Conservation (phyloP, 2,113 vertebrate genomes). For the Anarrhichthys ocellatus region DNA sequence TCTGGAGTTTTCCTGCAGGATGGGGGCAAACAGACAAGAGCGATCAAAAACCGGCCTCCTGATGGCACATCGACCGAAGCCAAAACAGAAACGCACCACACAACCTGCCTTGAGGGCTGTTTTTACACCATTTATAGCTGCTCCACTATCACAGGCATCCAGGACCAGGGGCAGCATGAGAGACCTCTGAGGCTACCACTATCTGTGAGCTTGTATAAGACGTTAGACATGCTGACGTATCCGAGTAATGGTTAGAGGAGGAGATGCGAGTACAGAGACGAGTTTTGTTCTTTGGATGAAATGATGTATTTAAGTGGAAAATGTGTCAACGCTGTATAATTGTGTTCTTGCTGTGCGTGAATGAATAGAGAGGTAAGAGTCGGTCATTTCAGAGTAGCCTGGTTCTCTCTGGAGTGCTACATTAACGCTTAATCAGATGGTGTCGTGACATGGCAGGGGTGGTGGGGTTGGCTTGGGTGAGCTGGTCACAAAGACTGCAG, state of each 20-base stretch:
- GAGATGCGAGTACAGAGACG: background rate
- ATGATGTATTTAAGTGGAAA: constrained; percentile 12
- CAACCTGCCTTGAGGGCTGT: constrained; percentile 31
- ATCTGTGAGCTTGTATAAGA: constrained; percentile 16
- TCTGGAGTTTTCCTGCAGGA: background rate
- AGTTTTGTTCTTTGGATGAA: background rate
- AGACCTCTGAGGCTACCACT: constrained; percentile 20
- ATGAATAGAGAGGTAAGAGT: constrained; percentile 38
- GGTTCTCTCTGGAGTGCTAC: constrained; percentile 33
- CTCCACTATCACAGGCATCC: constrained; percentile 45
- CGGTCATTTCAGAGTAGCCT: constrained; percentile 31
- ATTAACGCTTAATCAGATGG: constrained; percentile 60
- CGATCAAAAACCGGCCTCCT: background rate
- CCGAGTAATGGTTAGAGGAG: background rate
- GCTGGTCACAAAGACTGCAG: constrained; percentile 73
- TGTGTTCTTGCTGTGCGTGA: constrained; percentile 9
- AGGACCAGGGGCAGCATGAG: constrained; percentile 16
- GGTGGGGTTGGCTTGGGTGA: constrained; percentile 55
- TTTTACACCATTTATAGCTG: constrained; percentile 42
- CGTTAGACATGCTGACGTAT: background rate
- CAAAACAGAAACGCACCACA: constrained; percentile 38
- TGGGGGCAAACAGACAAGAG: background rate
- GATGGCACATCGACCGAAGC: background rate
- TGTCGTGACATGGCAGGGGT: constrained; percentile 69
- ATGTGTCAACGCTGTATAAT: constrained; percentile 18